These are phyloP conservation scores for Neolamprologus cancellatus DNA, from an alignment of 2,113 vertebrate genomes.

Conservation along the genomic window DNA sequence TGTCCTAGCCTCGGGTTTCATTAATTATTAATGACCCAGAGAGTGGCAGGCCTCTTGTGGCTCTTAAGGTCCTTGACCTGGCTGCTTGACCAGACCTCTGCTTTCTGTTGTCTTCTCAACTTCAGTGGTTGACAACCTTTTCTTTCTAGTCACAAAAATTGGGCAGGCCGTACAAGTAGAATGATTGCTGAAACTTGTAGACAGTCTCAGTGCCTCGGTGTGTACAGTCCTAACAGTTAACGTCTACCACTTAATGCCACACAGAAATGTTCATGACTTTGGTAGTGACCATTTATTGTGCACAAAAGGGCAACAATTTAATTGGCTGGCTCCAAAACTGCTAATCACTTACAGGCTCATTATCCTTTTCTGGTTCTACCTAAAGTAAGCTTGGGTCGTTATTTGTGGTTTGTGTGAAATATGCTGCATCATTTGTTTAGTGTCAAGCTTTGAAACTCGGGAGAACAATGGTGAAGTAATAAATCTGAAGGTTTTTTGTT, in stretches of 20 bases:
- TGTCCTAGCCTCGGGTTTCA: constrained; percentile 49
- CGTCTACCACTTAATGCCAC: not conserved
- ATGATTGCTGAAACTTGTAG: not conserved
- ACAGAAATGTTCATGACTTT: not conserved
- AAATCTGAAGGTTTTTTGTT: not conserved
- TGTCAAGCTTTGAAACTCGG: constrained; percentile 28
- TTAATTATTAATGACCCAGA: constrained; percentile 61
- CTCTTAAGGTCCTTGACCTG: constrained; percentile 57
- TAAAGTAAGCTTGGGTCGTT: not conserved
- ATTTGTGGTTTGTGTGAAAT: not conserved
- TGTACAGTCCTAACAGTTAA: not conserved
- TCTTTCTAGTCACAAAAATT: not conserved
- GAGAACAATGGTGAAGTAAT: constrained; percentile 7
- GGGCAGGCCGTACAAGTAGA: not conserved
- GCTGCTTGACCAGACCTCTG: constrained; percentile 30
- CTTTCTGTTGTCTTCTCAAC: constrained; percentile 50
- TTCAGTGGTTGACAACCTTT: constrained; percentile 38
- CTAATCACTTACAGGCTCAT: not conserved
- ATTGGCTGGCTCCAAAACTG: not conserved
- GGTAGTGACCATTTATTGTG: not conserved
- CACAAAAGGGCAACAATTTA: not conserved
- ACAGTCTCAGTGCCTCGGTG: not conserved
- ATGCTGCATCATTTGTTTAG: not conserved
- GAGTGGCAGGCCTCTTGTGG: not conserved
- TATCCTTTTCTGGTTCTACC: not conserved